Percentiles rank a stretch among this genome's conserved stretches.
These are phyloP conservation scores for Trigoniulus corallinus DNA, from an alignment of 1,140 invertebrate genomes.

Conservation along the genomic window DNA sequence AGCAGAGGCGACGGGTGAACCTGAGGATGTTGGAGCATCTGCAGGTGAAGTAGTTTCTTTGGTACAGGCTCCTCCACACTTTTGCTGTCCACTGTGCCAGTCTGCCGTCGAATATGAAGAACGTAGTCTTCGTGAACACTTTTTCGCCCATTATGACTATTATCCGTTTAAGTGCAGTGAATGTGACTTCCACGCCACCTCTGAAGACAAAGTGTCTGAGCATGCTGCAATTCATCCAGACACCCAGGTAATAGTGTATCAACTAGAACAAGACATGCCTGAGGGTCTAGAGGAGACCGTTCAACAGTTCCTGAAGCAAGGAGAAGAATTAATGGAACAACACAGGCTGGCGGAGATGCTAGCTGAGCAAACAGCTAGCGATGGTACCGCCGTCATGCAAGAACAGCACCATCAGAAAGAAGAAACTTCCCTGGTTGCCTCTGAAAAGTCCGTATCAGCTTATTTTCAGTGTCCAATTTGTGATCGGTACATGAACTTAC, in stretches of 20 bases:
- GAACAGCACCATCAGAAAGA: background rate
- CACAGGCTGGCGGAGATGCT: background rate
- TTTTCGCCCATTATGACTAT: conserved; percentile 10
- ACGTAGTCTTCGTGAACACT: conserved; percentile 3
- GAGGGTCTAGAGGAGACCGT: conserved; percentile 8
- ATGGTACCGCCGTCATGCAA: no score
- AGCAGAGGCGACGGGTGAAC: background rate
- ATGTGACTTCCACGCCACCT: conserved; percentile 7
- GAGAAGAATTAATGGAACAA: background rate
- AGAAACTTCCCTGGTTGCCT: background rate
- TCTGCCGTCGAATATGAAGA: background rate
- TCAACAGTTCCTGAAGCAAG: conserved; percentile 1
- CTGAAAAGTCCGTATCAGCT: background rate
- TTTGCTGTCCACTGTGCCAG: conserved; percentile 8
- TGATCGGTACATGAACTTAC: conserved; percentile 1
- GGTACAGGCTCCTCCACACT: background rate
- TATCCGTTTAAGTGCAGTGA: conserved; percentile 8
- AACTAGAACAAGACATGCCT: background rate
- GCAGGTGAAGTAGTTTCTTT: background rate
- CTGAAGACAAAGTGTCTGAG: background rate
- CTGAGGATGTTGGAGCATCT: background rate
- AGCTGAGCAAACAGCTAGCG: background rate
- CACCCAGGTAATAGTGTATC: background rate
- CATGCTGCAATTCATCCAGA: conserved; percentile 2
- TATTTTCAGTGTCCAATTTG: conserved; percentile 8